These are phyloP conservation scores for Phrixothrix hirtus DNA, from an alignment of 2,888 invertebrate species.

Conservation along the genomic window DNA sequence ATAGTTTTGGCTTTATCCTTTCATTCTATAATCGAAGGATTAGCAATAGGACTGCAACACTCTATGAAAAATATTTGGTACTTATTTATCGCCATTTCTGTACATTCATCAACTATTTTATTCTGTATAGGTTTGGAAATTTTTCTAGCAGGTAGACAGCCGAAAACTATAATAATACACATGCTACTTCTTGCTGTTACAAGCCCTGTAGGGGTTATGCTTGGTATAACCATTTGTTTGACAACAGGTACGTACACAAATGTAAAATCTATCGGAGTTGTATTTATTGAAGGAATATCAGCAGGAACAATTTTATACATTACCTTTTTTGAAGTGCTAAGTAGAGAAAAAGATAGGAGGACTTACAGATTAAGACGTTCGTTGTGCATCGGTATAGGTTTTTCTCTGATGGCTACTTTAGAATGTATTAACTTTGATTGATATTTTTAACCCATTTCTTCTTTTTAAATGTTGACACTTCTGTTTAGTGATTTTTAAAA, in stretches of 20 bases:
- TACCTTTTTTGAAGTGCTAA: conserved; percentile 75
- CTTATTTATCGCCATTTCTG: conserved; percentile 68
- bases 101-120: conserved; percentile 80
- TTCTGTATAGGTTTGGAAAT: conserved; percentile 81
- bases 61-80: conserved; percentile 65
- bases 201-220: conserved; percentile 58
- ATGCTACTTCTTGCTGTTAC: conserved; percentile 57
- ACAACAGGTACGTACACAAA: conserved; percentile 48
- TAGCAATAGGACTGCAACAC: conserved; percentile 79
- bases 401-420: conserved; percentile 50
- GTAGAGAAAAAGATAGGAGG: conserved; percentile 70
- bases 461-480: too few relatives aligned
- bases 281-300: conserved; percentile 64
- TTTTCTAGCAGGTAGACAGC: conserved; percentile 50
- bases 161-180: conserved; percentile 52
- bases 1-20: conserved; percentile 70
- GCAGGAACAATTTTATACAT: conserved; percentile 79
- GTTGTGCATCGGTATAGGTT: conserved; percentile 52
- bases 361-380: conserved; percentile 49
- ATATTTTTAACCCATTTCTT: too few relatives aligned
- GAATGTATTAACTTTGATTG: conserved; percentile 31
- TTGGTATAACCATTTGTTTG: conserved; percentile 56
- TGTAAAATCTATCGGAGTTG: conserved; percentile 36
- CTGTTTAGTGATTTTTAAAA: too few relatives aligned
- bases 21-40: conserved; percentile 78